A percentile compares a stretch with the other conserved stretches of the same genome.
Evolutionary conservation across 2,888 invertebrate species (phyloP).

Genomic region (Mellilla xanthometata): DNA sequence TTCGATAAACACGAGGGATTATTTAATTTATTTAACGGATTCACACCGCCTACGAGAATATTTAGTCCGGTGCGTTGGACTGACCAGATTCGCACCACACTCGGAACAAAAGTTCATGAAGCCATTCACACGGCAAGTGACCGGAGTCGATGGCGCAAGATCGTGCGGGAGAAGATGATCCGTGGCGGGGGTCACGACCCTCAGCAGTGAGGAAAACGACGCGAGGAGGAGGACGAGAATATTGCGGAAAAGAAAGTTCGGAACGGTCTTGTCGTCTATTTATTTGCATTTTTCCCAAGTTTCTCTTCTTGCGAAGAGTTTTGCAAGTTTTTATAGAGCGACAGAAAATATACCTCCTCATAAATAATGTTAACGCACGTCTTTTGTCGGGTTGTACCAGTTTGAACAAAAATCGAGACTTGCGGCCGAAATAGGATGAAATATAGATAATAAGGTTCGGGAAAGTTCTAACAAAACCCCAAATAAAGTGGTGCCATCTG

Average conservation of each 20-base stretch:
- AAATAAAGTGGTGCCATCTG: constrained; percentile 46
- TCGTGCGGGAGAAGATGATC: too few species aligned
- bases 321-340: constrained; percentile 1
- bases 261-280: constrained; percentile 1
- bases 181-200: too few species aligned
- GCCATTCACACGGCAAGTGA: too few species aligned
- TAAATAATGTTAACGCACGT: constrained; percentile 5
- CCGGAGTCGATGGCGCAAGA: too few species aligned
- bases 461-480: constrained; percentile 32
- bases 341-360: constrained; percentile 1
- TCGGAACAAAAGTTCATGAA: too few species aligned
- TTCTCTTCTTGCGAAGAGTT: not conserved
- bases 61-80: too few species aligned
- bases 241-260: constrained; percentile 14
- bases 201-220: too few species aligned
- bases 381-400: constrained; percentile 1
- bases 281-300: not conserved
- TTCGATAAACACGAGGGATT: constrained; percentile 51
- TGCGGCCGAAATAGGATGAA: constrained; percentile 24
- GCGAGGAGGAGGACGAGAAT: too few species aligned
- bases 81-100: too few species aligned
- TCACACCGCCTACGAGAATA: too few species aligned
- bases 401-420: constrained; percentile 14
- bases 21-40: constrained; percentile 32
- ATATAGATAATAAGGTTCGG: constrained; percentile 33